Percentiles rank a stretch among this genome's conserved stretches.
These are phyloP conservation scores for Echiichthys vipera DNA, from an alignment of 2,797 vertebrate genomes.

Conservation along the genomic window DNA sequence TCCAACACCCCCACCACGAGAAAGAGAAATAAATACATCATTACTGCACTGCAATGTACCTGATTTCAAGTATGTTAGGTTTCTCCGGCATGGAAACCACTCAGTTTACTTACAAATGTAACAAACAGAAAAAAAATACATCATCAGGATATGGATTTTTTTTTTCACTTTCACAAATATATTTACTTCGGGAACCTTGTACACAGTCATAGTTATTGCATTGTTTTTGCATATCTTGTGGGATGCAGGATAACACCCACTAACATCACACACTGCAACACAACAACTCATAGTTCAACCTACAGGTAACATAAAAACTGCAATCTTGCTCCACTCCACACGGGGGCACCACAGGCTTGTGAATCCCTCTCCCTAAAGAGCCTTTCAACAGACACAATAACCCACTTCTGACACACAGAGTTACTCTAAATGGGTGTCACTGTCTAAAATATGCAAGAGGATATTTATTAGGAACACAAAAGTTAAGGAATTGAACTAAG, in stretches of 20 bases:
- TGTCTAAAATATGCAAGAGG: background rate
- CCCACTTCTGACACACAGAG: slow-evolving; percentile 40
- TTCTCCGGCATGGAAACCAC: slow-evolving; percentile 90
- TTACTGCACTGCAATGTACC: slow-evolving; percentile 90
- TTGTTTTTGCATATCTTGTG: slow-evolving; percentile 99
- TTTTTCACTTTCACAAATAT: slow-evolving; percentile 63
- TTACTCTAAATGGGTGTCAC: background rate
- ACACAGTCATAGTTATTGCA: slow-evolving; percentile 98
- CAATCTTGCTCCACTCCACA: slow-evolving; percentile 61
- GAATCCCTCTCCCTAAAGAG: slow-evolving; percentile 28
- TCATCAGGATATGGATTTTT: slow-evolving; percentile 61
- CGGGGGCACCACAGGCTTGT: slow-evolving; percentile 47
- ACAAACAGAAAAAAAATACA: slow-evolving; percentile 86
- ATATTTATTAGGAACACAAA: slow-evolving; percentile 12
- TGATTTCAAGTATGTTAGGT: slow-evolving; percentile 98
- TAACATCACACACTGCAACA: slow-evolving; percentile 65
- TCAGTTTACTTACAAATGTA: slow-evolving; percentile 82
- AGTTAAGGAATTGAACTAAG: background rate
- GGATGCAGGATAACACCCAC: slow-evolving; percentile 84
- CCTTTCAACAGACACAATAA: slow-evolving; percentile 17
- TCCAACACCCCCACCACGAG: slow-evolving; percentile 34
- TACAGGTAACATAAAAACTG: slow-evolving; percentile 25
- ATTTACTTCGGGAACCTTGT: slow-evolving; percentile 78
- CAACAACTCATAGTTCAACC: slow-evolving; percentile 54
- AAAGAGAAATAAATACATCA: slow-evolving; percentile 78